Conservation (phyloP, 1,140 invertebrate species). For the Zaprionus inermis region DNA sequence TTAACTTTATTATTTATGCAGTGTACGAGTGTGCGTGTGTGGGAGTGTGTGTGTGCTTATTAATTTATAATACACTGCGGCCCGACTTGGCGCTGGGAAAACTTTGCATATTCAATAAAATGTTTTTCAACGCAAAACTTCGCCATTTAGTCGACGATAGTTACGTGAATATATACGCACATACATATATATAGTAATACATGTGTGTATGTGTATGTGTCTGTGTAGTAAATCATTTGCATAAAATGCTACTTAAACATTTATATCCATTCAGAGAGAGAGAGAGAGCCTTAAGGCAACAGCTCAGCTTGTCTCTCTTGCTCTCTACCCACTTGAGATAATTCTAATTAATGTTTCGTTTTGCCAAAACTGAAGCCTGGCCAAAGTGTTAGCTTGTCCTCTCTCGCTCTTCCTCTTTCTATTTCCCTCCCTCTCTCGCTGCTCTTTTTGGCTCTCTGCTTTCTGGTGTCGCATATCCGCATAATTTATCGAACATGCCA, state of each 20-base stretch:
- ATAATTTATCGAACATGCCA: conserved; percentile 49
- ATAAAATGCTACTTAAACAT: conserved; percentile 72
- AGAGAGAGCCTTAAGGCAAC: not conserved
- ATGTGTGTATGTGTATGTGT: not conserved
- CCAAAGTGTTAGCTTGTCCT: conserved; percentile 20
- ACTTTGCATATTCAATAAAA: conserved; percentile 69
- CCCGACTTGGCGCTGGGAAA: conserved; percentile 57
- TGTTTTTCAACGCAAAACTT: conserved; percentile 53
- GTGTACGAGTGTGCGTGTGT: conserved; percentile 12
- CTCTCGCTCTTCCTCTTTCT: not conserved
- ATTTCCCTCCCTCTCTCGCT: not conserved
- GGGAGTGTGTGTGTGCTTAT: conserved; percentile 52
- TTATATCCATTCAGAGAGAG: conserved; percentile 37
- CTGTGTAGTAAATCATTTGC: conserved; percentile 61
- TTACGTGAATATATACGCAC: conserved; percentile 7
- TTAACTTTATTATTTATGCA: conserved; percentile 82
- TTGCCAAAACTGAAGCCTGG: conserved; percentile 10
- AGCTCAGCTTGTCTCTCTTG: not conserved
- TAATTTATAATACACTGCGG: conserved; percentile 82
- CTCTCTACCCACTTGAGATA: conserved; percentile 57
- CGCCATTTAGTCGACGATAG: conserved; percentile 37
- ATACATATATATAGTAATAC: not conserved
- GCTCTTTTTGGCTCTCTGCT: not conserved
- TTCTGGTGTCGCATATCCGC: conserved; percentile 37
- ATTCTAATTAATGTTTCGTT: conserved; percentile 60